Percentiles rank a stretch among this genome's conserved stretches.
These are phyloP conservation scores for Sycophila texana DNA, from an alignment of 2,888 invertebrate species.

Conservation along the genomic window DNA sequence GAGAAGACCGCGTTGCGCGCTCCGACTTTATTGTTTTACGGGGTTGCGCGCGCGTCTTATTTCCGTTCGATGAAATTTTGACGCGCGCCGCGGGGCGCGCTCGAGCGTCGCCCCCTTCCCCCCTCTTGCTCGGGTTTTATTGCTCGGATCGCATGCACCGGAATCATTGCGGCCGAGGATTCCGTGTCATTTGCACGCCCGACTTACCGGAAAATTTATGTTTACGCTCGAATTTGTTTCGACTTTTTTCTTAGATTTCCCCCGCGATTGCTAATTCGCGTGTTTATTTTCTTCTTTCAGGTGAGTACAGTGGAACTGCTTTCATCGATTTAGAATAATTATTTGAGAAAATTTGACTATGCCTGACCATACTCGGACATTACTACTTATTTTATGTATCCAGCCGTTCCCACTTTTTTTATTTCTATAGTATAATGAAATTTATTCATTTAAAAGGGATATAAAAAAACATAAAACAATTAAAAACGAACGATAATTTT, in stretches of 20 bases:
- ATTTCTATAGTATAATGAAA: neutral
- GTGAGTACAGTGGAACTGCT: slow-evolving; percentile 26
- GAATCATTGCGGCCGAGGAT: slow-evolving; percentile 4
- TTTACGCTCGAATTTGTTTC: neutral
- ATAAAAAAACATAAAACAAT: no score
- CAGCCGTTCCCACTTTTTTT: neutral
- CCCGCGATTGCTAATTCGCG: neutral
- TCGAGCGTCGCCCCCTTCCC: neutral
- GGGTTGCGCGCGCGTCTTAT: neutral
- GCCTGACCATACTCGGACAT: neutral
- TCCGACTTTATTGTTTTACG: slow-evolving; percentile 45
- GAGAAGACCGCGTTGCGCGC: neutral
- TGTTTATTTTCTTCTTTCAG: slow-evolving; percentile 36
- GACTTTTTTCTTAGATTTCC: neutral
- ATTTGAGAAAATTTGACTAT: neutral
- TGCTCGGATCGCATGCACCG: neutral
- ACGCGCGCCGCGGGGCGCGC: neutral
- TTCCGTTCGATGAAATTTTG: slow-evolving; percentile 26
- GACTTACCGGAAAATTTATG: neutral
- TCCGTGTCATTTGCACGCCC: neutral
- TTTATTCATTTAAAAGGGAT: no score
- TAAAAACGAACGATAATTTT: no score
- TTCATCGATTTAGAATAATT: neutral
- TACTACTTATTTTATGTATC: neutral
- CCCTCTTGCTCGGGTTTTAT: neutral